Conservation (phyloP, 2,797 vertebrate species). For the Ptychobarbus kaznakovi region DNA sequence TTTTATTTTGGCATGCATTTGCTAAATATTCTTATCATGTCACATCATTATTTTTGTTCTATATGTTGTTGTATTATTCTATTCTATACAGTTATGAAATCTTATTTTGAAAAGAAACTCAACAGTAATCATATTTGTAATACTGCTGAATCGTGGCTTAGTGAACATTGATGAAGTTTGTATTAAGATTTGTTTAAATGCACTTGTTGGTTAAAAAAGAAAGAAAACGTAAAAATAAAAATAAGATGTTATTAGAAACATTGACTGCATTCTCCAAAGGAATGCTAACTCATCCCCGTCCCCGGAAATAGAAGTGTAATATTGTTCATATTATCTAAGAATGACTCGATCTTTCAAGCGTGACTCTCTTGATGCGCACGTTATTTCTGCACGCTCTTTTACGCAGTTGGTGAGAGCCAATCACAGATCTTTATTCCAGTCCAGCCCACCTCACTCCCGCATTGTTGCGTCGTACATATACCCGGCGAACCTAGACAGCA, state of each 20-base stretch:
- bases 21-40: neutral
- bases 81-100: neutral
- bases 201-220: neutral
- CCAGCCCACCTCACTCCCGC: neutral
- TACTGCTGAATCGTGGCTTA: neutral
- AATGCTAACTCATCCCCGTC: neutral
- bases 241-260: neutral
- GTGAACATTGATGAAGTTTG: neutral
- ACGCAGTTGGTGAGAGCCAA: neutral
- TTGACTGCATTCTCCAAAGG: neutral
- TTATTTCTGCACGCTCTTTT: neutral
- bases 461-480: constrained; percentile 51
- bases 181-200: neutral
- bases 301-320: neutral
- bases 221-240: neutral
- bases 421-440: neutral
- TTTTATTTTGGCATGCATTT: neutral
- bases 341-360: neutral
- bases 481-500: neutral
- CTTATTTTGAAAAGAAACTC: neutral
- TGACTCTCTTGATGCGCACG: neutral
- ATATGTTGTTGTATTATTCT: neutral
- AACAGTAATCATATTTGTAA: neutral
- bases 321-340: neutral
- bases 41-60: neutral